Evolutionary conservation across 2,888 invertebrate species (phyloP).

Genomic region (Macrosiphum euphorbiae): DNA sequence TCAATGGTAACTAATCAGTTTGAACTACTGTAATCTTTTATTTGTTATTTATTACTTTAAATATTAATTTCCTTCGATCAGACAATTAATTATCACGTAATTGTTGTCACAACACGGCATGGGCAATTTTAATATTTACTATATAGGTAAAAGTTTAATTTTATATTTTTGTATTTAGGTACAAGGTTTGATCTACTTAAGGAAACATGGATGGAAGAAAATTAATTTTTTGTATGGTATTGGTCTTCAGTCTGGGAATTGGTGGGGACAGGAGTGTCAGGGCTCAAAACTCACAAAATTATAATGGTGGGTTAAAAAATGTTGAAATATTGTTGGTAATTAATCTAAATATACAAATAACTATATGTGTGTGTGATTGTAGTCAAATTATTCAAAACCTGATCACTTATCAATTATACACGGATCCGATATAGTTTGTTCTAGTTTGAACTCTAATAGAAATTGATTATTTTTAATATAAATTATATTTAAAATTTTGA

Average conservation of each 20-base stretch:
- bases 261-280: neutral
- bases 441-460: too few relatives aligned
- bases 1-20: neutral
- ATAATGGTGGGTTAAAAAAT: conserved; percentile 7
- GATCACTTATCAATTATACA: too few relatives aligned
- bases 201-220: conserved; percentile 33
- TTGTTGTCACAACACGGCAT: neutral
- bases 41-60: neutral
- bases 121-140: neutral
- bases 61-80: neutral
- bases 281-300: neutral
- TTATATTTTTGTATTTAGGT: neutral
- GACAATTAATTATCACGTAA: neutral
- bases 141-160: neutral
- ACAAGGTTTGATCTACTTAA: neutral
- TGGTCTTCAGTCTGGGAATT: neutral
- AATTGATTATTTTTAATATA: too few relatives aligned
- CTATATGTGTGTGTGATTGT: neutral
- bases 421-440: too few relatives aligned
- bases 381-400: neutral
- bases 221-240: conserved; percentile 18
- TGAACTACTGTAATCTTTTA: neutral
- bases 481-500: too few relatives aligned
- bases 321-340: neutral
- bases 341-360: neutral